A percentile compares a stretch with the other conserved stretches of the same genome.
Conservation (phyloP, 1,140 invertebrate genomes). For the Nixonia krombeini region DNA sequence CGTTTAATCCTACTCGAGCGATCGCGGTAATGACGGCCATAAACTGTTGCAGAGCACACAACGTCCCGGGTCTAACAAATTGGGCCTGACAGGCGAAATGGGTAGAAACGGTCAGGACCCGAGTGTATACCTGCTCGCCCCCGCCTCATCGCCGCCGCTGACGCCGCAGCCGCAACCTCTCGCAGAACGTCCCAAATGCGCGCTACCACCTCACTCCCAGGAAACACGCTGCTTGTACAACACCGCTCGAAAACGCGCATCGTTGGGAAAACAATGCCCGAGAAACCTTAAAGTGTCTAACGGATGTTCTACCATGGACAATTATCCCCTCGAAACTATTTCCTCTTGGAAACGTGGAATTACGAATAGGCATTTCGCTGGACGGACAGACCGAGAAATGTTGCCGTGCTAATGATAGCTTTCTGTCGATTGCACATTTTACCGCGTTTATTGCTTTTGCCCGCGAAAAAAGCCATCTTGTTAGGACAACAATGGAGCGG, state of each 20-base stretch:
- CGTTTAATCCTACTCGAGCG: slow-evolving; percentile 61
- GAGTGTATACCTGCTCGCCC: slow-evolving; percentile 55
- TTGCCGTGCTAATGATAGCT: too few species aligned
- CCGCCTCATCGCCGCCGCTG: slow-evolving; percentile 47
- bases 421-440: too few species aligned
- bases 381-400: background rate
- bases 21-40: slow-evolving; percentile 64
- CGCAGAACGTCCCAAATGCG: slow-evolving; percentile 48
- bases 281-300: slow-evolving; percentile 53
- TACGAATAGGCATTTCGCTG: background rate
- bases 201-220: slow-evolving; percentile 28
- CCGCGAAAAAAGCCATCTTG: too few species aligned
- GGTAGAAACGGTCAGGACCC: slow-evolving; percentile 50
- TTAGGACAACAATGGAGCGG: too few species aligned
- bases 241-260: slow-evolving; percentile 58
- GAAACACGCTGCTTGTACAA: slow-evolving; percentile 62
- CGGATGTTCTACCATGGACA: slow-evolving; percentile 55
- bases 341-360: background rate
- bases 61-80: slow-evolving; percentile 54
- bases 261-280: slow-evolving; percentile 53
- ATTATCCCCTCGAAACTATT: slow-evolving; percentile 4
- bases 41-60: slow-evolving; percentile 57
- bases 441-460: too few species aligned
- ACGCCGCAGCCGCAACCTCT: slow-evolving; percentile 46
- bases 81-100: slow-evolving; percentile 63